A percentile compares a stretch with the other conserved stretches of the same genome.
Evolutionary conservation across 2,888 invertebrate species (phyloP).

Genomic region (Drosophila nr. medialis): DNA sequence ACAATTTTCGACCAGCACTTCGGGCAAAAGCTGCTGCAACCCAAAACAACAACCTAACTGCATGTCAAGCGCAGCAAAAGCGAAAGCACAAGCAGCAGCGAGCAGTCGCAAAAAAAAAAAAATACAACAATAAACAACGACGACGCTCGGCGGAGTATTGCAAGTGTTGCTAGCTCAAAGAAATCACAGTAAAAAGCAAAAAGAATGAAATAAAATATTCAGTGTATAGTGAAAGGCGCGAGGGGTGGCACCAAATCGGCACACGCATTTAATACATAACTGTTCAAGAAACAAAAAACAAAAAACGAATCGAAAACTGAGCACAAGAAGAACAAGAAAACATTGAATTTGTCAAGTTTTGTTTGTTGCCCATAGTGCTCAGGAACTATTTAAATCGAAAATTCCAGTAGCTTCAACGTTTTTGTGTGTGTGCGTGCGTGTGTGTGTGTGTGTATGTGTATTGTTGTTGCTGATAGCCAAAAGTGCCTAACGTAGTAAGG

Average conservation of each 20-base stretch:
- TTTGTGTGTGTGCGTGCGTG: neutral
- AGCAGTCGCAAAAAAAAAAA: neutral
- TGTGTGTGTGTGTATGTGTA: neutral
- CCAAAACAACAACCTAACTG: neutral
- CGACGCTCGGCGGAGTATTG: neutral
- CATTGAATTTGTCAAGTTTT: conserved; percentile 16
- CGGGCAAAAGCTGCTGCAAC: neutral
- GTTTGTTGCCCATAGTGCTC: conserved; percentile 8
- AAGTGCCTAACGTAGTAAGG: conserved; percentile 46
- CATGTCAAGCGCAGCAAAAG: neutral
- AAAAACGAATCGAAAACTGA: conserved; percentile 1
- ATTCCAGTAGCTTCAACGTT: conserved; percentile 3
- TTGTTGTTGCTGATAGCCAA: conserved; percentile 25
- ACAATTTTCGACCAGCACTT: conserved; percentile 50
- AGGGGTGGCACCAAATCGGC: conserved; percentile 19
- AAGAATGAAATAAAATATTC: conserved; percentile 11
- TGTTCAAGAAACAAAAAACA: conserved; percentile 1
- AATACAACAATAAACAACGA: conserved; percentile 11
- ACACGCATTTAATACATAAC: conserved; percentile 19
- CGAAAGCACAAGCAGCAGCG: neutral
- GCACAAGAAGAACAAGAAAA: conserved; percentile 7
- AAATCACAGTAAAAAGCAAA: conserved; percentile 14
- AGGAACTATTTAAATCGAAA: conserved; percentile 13
- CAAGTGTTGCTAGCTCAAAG: conserved; percentile 15
- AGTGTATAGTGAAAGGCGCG: conserved; percentile 43